Evolutionary conservation across 2,797 vertebrate species (phyloP).

Genomic region (Onychomys leucogaster): DNA sequence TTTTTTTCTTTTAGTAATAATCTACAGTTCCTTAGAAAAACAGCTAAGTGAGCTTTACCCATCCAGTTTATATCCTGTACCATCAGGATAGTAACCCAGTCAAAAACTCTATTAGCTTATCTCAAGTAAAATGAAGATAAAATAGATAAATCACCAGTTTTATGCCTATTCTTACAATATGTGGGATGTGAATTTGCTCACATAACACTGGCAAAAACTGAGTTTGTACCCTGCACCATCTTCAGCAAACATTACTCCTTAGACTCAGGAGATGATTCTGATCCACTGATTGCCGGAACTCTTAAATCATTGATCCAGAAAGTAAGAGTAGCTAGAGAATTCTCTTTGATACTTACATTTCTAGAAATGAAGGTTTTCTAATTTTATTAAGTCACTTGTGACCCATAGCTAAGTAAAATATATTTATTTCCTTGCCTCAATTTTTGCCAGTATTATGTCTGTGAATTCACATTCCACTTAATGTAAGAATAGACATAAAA

Average conservation of each 20-base stretch:
- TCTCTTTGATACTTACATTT: constrained; percentile 1
- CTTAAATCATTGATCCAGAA: not conserved
- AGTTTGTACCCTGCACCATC: not conserved
- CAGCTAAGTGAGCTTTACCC: not conserved
- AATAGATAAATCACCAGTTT: not conserved
- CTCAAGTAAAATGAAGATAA: constrained; percentile 47
- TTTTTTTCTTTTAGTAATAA: not conserved
- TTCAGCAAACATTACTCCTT: not conserved
- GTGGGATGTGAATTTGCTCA: not conserved
- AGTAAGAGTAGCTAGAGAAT: not conserved
- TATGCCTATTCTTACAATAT: not conserved
- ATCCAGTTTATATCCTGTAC: not conserved
- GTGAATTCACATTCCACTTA: not conserved
- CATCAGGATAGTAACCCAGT: not conserved
- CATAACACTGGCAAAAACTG: not conserved
- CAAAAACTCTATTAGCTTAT: constrained; percentile 16
- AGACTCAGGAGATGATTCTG: not conserved
- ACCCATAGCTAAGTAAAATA: constrained; percentile 41
- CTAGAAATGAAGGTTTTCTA: not conserved
- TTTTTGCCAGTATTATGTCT: not conserved
- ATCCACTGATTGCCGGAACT: not conserved
- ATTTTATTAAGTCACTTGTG: not conserved
- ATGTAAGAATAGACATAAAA: not conserved
- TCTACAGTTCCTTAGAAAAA: constrained; percentile 1
- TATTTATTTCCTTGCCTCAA: not conserved